Base-by-base conservation (phyloP, 2,113 vertebrate species). In the Centropristis striata region DNA sequence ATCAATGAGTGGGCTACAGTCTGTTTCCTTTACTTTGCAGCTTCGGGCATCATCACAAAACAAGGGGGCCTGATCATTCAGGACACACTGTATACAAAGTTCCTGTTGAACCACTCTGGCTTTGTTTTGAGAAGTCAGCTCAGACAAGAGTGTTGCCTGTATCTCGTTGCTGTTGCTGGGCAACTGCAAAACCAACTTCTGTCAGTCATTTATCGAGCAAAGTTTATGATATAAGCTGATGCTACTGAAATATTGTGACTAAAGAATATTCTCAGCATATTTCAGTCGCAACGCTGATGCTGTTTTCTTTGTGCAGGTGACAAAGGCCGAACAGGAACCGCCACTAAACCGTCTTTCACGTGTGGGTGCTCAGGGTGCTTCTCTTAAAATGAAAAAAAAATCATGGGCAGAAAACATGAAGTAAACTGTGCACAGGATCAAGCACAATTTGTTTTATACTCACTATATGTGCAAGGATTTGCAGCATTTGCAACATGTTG, bases 141-240 rank as follows among this genome's bases (percentile, higher is more conserved):
- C 42, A 46, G 4, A 50, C 50, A 37, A 1, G 14, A 89, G 74
- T 27, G 47, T 54, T 41, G 63, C 61, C 65, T 70, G 50, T 63
- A 37, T 25, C 44, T 12, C 32, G 15, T 47, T 47, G 25, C 57
- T 21, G 86, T 90, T 88, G 76, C 89, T 4, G 63, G 73, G 78
- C 68, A 84, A 90, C 83, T 51, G 59, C 68, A 51, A 61, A 79
- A 59, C 20, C 75, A 50, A 36, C 55, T 47, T 37, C 63, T 75
- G 84, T 83, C 86, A 88, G 46, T 86, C 60, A 78, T 60, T 55
- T 42, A 39, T 44, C 9, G 11, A 27, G 5, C 47, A 36, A 1
- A 18, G 53, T 25, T 39, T 41, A 46, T 60, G 41, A 59, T 54
- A 42, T 39, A 10, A 71, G 39, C 39, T 20, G 71, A 71, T 46